phyloP scores from a whole-genome alignment of 2,113 vertebrate species.

The Numida meleagris region DNA sequence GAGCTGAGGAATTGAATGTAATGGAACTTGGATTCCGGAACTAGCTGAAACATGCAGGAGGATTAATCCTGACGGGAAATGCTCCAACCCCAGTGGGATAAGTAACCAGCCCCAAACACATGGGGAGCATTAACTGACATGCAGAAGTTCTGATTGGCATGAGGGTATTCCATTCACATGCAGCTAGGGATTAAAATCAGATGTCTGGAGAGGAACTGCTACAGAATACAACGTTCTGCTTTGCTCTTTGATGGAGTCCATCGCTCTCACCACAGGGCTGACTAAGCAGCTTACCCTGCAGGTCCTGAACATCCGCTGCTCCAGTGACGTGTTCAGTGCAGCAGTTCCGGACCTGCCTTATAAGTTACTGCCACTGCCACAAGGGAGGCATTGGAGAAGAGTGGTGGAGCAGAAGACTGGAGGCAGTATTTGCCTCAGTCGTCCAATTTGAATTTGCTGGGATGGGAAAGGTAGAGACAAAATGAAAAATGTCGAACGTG shows the following conservation, averaged over 20 bases:
- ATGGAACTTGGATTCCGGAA: conserved; percentile 42
- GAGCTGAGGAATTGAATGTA: not conserved
- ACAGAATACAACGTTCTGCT: not conserved
- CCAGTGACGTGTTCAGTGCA: not conserved
- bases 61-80: not conserved
- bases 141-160: not conserved
- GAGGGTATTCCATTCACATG: not conserved
- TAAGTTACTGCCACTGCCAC: not conserved
- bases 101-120: not conserved
- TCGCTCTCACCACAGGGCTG: not conserved
- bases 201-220: not conserved
- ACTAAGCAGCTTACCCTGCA: not conserved
- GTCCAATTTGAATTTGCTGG: not conserved
- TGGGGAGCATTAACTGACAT: not conserved
- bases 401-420: not conserved
- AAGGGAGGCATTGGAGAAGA: not conserved
- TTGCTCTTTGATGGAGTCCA: not conserved
- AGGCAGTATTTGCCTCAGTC: not conserved
- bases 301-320: not conserved
- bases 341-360: not conserved
- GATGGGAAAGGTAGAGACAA: not conserved
- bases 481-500: not conserved
- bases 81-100: not conserved
- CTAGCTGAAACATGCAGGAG: not conserved
- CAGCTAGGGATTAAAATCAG: not conserved